Evolutionary conservation across 1,140 invertebrate genomes (phyloP).

Genomic region (Hyles vespertilio): DNA sequence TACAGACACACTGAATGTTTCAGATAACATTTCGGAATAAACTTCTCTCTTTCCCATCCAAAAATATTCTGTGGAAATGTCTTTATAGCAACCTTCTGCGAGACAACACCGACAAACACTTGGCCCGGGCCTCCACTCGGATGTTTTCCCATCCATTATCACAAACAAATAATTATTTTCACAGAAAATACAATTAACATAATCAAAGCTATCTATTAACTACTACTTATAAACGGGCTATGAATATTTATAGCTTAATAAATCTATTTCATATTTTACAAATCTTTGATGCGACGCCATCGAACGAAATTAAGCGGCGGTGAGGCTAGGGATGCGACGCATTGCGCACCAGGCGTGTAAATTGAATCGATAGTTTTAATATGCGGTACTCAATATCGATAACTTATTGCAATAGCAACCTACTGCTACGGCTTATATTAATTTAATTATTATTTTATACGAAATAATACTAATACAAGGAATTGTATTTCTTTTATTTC

Average conservation of each 20-base stretch:
- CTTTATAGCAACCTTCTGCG: conserved; percentile 63
- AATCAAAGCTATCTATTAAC: conserved; percentile 29
- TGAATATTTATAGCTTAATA: too few species aligned
- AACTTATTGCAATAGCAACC: too few species aligned
- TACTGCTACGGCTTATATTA: too few species aligned
- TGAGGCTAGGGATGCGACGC: too few species aligned
- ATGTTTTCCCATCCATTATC: conserved; percentile 53
- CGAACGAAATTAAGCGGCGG: conserved; percentile 1
- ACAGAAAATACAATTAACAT: conserved; percentile 44
- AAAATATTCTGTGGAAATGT: conserved; percentile 69
- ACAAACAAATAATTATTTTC: conserved; percentile 33
- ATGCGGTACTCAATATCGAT: too few species aligned
- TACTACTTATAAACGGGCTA: conserved; percentile 15
- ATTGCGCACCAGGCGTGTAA: too few species aligned
- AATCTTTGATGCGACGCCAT: conserved; percentile 21
- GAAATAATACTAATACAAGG: too few species aligned
- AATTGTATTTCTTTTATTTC: too few species aligned
- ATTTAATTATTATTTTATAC: too few species aligned
- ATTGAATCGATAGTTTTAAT: too few species aligned
- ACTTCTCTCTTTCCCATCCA: conserved; percentile 69
- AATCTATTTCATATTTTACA: too few species aligned
- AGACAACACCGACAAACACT: conserved; percentile 65
- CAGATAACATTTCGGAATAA: conserved; percentile 58
- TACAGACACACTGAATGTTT: conserved; percentile 52
- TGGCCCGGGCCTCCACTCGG: conserved; percentile 60